A percentile compares a stretch with the other conserved stretches of the same genome.
Evolutionary conservation across 2,113 vertebrate genomes (phyloP).

Genomic region (Eleginops maclovinus): DNA sequence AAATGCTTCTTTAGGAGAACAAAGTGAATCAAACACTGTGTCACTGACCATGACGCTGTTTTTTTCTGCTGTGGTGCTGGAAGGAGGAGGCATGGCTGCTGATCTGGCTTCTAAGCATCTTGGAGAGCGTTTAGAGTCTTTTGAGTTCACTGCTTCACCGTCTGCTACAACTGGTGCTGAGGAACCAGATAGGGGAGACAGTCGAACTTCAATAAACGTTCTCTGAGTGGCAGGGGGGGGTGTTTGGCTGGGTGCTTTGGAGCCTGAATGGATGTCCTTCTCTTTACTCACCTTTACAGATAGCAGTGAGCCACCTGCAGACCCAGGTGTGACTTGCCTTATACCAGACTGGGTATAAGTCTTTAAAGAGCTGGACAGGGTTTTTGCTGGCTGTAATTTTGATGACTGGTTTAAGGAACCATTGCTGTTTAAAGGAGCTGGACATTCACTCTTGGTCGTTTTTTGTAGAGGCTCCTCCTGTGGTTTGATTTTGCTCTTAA

Average conservation of each 20-base stretch:
- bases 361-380: conserved; percentile 53
- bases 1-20: conserved; percentile 22
- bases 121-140: conserved; percentile 22
- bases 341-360: conserved; percentile 65
- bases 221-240: conserved; percentile 77
- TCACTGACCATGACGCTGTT: neutral
- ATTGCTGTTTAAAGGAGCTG: conserved; percentile 75
- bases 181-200: conserved; percentile 77
- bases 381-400: conserved; percentile 53
- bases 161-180: conserved; percentile 56
- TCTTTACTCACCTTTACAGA: conserved; percentile 48
- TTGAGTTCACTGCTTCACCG: conserved; percentile 35
- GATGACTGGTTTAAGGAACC: conserved; percentile 78
- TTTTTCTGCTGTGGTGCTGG: conserved; percentile 14
- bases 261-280: conserved; percentile 6
- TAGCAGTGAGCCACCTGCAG: neutral
- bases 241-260: conserved; percentile 19
- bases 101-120: conserved; percentile 16
- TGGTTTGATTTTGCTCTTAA: conserved; percentile 84
- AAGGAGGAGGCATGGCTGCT: conserved; percentile 5
- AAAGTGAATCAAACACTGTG: conserved; percentile 14
- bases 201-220: conserved; percentile 85
- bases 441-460: conserved; percentile 60
- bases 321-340: conserved; percentile 46
- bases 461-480: conserved; percentile 66